Evolutionary conservation across 2,888 invertebrate genomes (phyloP).

Genomic region (Priocnemis perturbator): DNA sequence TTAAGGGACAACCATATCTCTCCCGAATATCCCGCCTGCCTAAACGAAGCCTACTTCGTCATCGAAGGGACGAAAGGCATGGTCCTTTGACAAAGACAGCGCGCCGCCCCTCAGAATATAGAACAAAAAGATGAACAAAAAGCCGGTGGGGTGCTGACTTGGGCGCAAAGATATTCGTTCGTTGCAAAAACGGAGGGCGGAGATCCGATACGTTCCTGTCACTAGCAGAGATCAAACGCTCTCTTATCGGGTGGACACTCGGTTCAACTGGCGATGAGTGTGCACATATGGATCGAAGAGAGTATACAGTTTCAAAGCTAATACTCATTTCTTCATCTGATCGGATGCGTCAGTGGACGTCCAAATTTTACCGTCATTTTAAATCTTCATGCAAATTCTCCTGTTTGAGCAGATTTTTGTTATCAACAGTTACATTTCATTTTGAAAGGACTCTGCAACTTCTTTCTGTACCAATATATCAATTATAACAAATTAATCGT

Average conservation of each 20-base stretch:
- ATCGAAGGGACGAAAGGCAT: constrained; percentile 28
- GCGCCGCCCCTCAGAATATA: constrained; percentile 17
- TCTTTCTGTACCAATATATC: no score
- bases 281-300: no score
- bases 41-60: constrained; percentile 39
- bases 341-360: no score
- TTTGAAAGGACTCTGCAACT: no score
- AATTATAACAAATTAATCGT: no score
- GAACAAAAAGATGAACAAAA: constrained; percentile 30
- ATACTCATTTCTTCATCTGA: background rate
- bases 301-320: no score
- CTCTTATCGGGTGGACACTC: constrained; percentile 34
- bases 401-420: no score
- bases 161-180: constrained; percentile 35
- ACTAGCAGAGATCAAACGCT: constrained; percentile 41
- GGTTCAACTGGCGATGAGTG: constrained; percentile 12
- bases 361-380: no score
- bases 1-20: constrained; percentile 4
- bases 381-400: no score
- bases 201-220: constrained; percentile 38
- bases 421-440: no score
- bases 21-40: background rate
- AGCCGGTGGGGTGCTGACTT: constrained; percentile 11
- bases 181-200: constrained; percentile 28
- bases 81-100: constrained; percentile 48